Base-by-base conservation (phyloP, 2,113 vertebrate genomes). In the Platysteira castanea region DNA sequence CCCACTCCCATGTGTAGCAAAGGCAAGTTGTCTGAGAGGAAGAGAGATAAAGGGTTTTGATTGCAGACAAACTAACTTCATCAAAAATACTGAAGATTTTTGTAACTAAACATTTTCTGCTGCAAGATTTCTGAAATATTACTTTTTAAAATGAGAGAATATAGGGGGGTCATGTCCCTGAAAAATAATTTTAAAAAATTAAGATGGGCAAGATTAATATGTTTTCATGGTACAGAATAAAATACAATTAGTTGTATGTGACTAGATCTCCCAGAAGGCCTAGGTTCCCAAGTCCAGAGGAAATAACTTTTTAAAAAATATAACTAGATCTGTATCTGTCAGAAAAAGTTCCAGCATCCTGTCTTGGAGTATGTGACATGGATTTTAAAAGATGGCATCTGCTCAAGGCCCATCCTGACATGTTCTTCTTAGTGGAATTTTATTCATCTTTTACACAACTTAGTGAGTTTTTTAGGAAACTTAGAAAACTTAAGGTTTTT, bases 401-500 rank as follows among this genome's bases (percentile, higher is more conserved):
- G 20, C 30, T 73, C 30, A 71, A 56, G 15, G 10, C 20, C 22
- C 39, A 83, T 28, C 20, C 33, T 76, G 39, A 28, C 26, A 41
- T 13, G 7, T 37, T 88, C 33, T 75, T n/a, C 24, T 52, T 50
- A 50, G 23, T 5, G 15, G 26, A 28, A 1, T 63, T 42, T 54
- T 70, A 67, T 65, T 63, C 5, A 35, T 60, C 57, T 61, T 42
- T 35, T 44, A 35, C 5, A 27, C 31, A 76, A 6, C 12, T 33
- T 53, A 15, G 9, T 49, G 0, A 12, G 2, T 23, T 52, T 56
- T 26, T 1, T 2, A 49, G 15, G 20, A 35, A 85, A 85, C 52
- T 56, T 57, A 0, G 6, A 75, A 57, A 57, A 50, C 24, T 33
- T 70, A 9, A 5, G 1, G 1, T 11, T 56, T 68, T 26, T 2